Base-by-base conservation (phyloP, 2,888 invertebrate species). In the Mactromeris polynyma region DNA sequence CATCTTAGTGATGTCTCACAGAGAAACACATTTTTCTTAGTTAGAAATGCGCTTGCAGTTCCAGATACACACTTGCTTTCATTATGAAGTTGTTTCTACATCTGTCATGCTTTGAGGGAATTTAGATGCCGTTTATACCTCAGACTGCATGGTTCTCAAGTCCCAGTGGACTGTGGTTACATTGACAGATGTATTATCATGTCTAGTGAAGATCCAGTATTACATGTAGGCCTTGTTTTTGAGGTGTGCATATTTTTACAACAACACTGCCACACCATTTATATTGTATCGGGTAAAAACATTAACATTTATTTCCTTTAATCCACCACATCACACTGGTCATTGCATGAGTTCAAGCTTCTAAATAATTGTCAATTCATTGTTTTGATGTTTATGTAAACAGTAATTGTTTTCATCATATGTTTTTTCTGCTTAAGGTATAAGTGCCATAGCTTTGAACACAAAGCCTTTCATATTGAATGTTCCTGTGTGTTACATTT, bases 261-360 rank as follows among this genome's bases (percentile, higher is more conserved):
- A 64, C 11, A 82, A n/a, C 64, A 82, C 82, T 82, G 82, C 82
- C 82, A 82, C 40, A 64, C 26, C 64, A 40, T 82, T n/a, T 64
- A 82, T 26, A 46, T 17, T 80, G 40, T 40, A 21, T 81, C n/a
- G 36, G 36, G 33, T 81, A 46, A 81, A 73, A 73, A 17, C 58
- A 64, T 64, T 2, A 26, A 26, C 26, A 64, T 46, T 46, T 11
- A 46, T 64, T n/a, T 64, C 51, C 14, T 51, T 26, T 26, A 9
- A 26, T 64, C 1, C n/a, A 64, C 11, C 58, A 64, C 7, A 9
- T 64, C 26, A 64, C 26, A 26, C 26, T 26, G 58, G 58, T 64
- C 58, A 64, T 58, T 21, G n/a, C 54, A 54, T 26, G 1, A 14
- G 2, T 6, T n/a, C 58, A 64, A 64, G n/a, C 58, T 64, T 64